These are phyloP conservation scores for Andinoacara biseriatus DNA, from an alignment of 2,113 vertebrate genomes.

Conservation along the genomic window DNA sequence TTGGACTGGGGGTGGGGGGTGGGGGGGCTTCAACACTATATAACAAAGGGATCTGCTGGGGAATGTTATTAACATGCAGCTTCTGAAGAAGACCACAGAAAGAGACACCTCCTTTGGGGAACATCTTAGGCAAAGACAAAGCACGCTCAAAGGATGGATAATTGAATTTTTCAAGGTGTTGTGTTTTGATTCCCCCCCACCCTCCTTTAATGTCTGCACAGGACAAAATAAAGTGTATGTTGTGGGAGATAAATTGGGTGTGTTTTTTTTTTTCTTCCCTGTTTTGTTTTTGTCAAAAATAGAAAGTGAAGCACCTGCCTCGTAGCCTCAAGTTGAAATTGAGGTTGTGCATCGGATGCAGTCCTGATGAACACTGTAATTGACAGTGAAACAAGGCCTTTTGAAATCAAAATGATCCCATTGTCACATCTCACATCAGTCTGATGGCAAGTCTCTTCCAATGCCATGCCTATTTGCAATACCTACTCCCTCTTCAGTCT, in stretches of 20 bases:
- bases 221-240: not conserved
- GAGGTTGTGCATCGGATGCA: not conserved
- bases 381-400: not conserved
- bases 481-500: not conserved
- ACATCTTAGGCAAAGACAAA: constrained; percentile 32
- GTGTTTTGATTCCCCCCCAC: constrained; percentile 13
- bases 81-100: constrained; percentile 53
- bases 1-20: not conserved
- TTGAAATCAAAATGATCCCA: constrained; percentile 12
- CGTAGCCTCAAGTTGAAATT: not conserved
- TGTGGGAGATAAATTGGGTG: constrained; percentile 52
- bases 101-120: constrained; percentile 45
- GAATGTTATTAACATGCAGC: constrained; percentile 56
- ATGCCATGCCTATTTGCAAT: not conserved
- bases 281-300: constrained; percentile 12
- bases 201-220: constrained; percentile 7
- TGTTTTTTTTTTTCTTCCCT: not conserved
- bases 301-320: not conserved
- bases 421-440: constrained; percentile 18
- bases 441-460: constrained; percentile 13
- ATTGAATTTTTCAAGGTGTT: constrained; percentile 68
- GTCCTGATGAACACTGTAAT: not conserved
- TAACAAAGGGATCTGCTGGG: constrained; percentile 58
- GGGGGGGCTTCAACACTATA: not conserved
- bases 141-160: constrained; percentile 28